Evolutionary conservation across 2,888 invertebrate species (phyloP).

Genomic region (Leptinotarsa peninsularis): DNA sequence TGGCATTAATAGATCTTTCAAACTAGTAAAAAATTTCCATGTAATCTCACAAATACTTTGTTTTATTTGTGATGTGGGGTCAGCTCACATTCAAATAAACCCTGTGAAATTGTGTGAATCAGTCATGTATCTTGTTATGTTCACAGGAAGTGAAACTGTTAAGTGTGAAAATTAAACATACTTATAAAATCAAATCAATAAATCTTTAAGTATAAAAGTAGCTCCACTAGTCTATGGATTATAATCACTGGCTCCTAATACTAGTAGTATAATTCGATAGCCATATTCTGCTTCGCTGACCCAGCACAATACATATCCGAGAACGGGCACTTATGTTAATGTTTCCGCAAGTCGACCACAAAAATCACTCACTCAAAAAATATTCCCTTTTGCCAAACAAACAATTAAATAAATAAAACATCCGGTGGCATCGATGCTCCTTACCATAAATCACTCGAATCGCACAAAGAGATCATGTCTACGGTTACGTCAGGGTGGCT

Average conservation of each 20-base stretch:
- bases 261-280: constrained; percentile 4
- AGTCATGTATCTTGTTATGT: too few relatives aligned
- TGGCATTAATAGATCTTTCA: too few relatives aligned
- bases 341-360: constrained; percentile 57
- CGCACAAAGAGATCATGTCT: constrained; percentile 47
- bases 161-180: too few relatives aligned
- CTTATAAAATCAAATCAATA: too few relatives aligned
- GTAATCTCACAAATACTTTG: too few relatives aligned
- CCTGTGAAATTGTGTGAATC: too few relatives aligned
- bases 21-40: too few relatives aligned
- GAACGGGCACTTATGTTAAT: constrained; percentile 56
- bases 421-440: constrained; percentile 55
- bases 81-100: too few relatives aligned
- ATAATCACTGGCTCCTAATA: neutral
- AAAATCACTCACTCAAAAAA: constrained; percentile 59
- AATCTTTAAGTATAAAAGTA: neutral
- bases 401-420: constrained; percentile 65
- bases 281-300: constrained; percentile 3
- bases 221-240: neutral
- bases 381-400: constrained; percentile 56
- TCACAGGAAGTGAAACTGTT: too few relatives aligned
- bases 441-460: constrained; percentile 52
- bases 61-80: too few relatives aligned
- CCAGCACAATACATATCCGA: constrained; percentile 16
- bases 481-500: constrained; percentile 39